Percentiles rank a stretch among this genome's conserved stretches.
These are phyloP conservation scores for Plemyria rubiginata DNA, from an alignment of 2,888 invertebrate species.

Conservation along the genomic window DNA sequence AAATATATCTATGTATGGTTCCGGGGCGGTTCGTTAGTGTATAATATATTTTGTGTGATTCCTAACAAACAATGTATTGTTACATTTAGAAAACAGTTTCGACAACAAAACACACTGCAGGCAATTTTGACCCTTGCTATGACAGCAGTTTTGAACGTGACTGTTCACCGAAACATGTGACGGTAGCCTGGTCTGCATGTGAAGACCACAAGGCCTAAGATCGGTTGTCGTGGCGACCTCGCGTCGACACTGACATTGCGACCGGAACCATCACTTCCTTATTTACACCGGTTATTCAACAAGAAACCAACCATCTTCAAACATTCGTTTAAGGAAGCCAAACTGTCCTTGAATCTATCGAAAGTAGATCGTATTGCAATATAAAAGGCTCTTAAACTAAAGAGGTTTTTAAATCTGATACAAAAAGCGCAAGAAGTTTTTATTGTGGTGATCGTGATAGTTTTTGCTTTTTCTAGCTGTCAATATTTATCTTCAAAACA, in stretches of 20 bases:
- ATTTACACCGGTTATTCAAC: slow-evolving; percentile 44
- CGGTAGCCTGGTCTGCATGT: neutral
- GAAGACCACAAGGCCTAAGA: slow-evolving; percentile 18
- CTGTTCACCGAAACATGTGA: neutral
- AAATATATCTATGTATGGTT: no score
- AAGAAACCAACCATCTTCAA: slow-evolving; percentile 34
- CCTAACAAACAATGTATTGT: neutral
- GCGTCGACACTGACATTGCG: slow-evolving; percentile 74
- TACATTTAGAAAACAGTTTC: neutral
- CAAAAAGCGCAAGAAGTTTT: slow-evolving; percentile 1
- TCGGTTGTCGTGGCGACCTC: slow-evolving; percentile 64
- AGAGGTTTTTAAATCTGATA: neutral
- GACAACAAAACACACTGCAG: neutral
- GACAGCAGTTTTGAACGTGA: neutral
- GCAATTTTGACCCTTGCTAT: neutral
- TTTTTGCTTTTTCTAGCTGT: neutral
- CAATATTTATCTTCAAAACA: slow-evolving; percentile 7
- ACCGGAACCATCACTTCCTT: slow-evolving; percentile 73
- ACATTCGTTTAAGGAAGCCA: slow-evolving; percentile 36
- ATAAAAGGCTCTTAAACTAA: neutral
- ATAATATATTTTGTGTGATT: no score
- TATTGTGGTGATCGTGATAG: neutral
- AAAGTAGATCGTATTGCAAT: slow-evolving; percentile 7
- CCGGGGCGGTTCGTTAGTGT: no score
- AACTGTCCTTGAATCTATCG: slow-evolving; percentile 4